Percentiles rank a stretch among this genome's conserved stretches.
phyloP scores from a whole-genome alignment of 30 jellyfish, hydroid and myxozoan genomes.

The Aurelia aurita complex sp. Pacific region DNA sequence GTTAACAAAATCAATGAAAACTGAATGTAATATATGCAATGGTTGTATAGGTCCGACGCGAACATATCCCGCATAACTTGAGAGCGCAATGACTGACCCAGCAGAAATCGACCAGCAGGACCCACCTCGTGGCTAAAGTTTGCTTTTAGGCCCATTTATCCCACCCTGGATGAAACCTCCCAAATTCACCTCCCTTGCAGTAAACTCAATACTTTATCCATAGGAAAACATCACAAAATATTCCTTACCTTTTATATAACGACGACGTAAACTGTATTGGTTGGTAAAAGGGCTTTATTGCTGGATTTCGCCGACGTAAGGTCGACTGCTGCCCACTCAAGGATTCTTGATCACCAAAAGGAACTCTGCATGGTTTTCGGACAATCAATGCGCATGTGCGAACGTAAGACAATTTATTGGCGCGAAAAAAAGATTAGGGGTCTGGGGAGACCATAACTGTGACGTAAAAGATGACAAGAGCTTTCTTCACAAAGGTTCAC shows the following conservation, averaged over 20 bases:
- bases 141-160: background rate
- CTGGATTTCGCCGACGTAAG: background rate
- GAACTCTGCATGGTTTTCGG: slow-evolving; percentile 43
- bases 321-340: background rate
- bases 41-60: too few species aligned
- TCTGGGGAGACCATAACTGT: background rate
- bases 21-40: too few species aligned
- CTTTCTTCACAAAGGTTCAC: too few species aligned
- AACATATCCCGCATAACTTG: too few species aligned
- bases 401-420: background rate
- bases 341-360: slow-evolving; percentile 25
- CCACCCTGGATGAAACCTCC: background rate
- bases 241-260: background rate
- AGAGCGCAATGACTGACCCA: too few species aligned
- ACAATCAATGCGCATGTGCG: slow-evolving; percentile 36
- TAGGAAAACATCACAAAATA: background rate
- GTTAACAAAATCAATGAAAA: too few species aligned
- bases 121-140: background rate
- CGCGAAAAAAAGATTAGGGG: slow-evolving; percentile 41
- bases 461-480: background rate
- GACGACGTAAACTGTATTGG: background rate
- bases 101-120: too few species aligned
- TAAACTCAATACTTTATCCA: background rate
- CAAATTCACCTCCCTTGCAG: background rate
- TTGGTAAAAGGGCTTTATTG: background rate